Base-by-base conservation (phyloP, 2,888 invertebrate species). In the Dendrolimus pini region DNA sequence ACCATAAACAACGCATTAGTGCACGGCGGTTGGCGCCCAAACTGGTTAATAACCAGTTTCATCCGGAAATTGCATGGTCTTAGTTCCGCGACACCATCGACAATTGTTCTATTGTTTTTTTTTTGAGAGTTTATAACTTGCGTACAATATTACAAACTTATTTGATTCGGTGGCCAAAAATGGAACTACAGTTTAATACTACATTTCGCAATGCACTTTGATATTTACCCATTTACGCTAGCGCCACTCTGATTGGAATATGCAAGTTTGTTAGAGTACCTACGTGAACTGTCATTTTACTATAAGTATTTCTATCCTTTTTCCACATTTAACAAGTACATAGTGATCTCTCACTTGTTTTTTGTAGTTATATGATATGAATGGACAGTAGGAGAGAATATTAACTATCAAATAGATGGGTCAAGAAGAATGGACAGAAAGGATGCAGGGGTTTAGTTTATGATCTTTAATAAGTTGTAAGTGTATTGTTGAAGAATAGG, bases 1-100 rank as follows among this genome's bases (percentile, higher is more conserved):
- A 89, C 89, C 89, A 89, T 90, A 89, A 89, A 89, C 89, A 90
- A 83, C 74, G 77, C 84, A 87, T 88, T 86, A 88, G 80, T 67
- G 68, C 68, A 66, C 73, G 78, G 80, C 83, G 80, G 82, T 79
- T 79, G 66, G 60, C 62, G 69, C 63, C 62, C 59, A 68, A 78
- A 86, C 85, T 79, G 76, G 85, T 82, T 71, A 47, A 13, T 63
- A 75, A 83, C 88, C 78, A 76, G 88, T 87, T 85, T 60, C 60
- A 65, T 74, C 80, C 82, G 87, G 88, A 88, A 83, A 83, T 79
- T 73, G 66, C 61, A 58, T 59, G 62, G 12, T 47, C 47, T 47
- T 12, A 47, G 47, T 47, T 47, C 47, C 47, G 47, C 47, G 47
- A 47, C 47, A 47, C 47, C 47, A 47, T 10, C 47, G 12, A 47